Evolutionary conservation across 2,797 vertebrate genomes (phyloP), one percentile per base, ranked within the genome.

Genomic region (Squalus acanthias): DNA sequence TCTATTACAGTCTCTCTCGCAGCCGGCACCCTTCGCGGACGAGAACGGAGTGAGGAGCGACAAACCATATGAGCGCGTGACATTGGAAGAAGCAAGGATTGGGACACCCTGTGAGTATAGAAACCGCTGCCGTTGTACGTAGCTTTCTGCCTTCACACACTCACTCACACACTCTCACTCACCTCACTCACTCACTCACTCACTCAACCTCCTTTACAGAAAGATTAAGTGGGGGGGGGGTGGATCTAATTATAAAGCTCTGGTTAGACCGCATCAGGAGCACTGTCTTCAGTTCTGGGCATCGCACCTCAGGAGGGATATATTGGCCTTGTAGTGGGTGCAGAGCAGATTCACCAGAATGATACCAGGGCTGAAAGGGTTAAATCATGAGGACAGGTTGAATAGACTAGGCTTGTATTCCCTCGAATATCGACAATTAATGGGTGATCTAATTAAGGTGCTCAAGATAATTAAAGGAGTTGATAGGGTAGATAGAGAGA

Each of bases 11-110:
- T 99, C 99, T 6, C 97, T 99, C 97, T 98, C 97, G 97, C 98
- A 99, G 79, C 99, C 99, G 0, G 99, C 99, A 89, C 99, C 99
- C 0, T 99, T 99, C 96, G 99, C 99, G 96, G 99, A 99, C 97
- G 98, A 99, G 98, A 97, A 99, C 72, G 98, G 98, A 96, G 97
- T 98, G 0, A 97, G 98, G 96, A 97, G 98, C 96, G 97, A 97
- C 96, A 98, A 98, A 97, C 98, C 98, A 0, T 99, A 99, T 96
- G 96, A 97, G 97, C 98, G 99, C 97, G 99, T 99, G 96, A 99
- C 98, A 0, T 99, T 99, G 97, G 99, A 99, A 95, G 98, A 99
- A 97, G 99, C 99, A 0, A 97, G 98, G 97, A 98, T 96, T 97
- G 99, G 99, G 96, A 99, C 99, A 1, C 98, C 98, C 57, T 96